A percentile compares a stretch with the other conserved stretches of the same genome.
Conservation (phyloP, 2,797 vertebrate species). For the Astyanax mexicanus region DNA sequence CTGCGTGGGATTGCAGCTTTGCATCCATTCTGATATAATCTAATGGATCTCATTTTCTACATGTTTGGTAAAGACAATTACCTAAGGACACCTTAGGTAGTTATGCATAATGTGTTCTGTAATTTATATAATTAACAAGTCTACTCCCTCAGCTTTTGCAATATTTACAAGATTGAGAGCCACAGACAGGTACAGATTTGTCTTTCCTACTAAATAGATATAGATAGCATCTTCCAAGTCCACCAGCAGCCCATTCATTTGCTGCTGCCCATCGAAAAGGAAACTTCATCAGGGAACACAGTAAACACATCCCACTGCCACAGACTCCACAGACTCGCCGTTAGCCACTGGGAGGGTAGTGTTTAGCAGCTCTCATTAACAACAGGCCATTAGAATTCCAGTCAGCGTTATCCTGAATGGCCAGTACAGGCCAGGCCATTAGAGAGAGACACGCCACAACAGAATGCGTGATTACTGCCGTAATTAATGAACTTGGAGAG, state of each 20-base stretch:
- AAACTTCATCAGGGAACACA: not conserved
- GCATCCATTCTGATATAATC: not conserved
- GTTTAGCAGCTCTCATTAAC: conserved; percentile 15
- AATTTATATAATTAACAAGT: conserved; percentile 8
- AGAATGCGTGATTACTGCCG: conserved; percentile 43
- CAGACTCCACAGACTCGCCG: too few relatives aligned
- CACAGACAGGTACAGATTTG: not conserved
- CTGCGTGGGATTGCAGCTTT: too few relatives aligned
- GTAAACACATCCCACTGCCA: not conserved
- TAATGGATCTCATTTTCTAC: not conserved
- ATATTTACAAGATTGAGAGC: not conserved
- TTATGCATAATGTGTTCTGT: not conserved
- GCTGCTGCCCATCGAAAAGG: not conserved
- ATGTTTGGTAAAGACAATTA: not conserved
- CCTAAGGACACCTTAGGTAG: not conserved
- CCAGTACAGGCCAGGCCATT: conserved; percentile 15
- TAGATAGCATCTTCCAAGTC: not conserved
- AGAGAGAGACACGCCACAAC: conserved; percentile 30
- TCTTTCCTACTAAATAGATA: not conserved
- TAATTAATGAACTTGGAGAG: conserved; percentile 48
- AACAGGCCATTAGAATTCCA: conserved; percentile 41
- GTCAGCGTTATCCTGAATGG: not conserved
- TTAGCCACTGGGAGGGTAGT: not conserved
- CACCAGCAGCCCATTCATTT: not conserved
- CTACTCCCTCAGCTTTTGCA: not conserved